Conservation (phyloP, 2,113 vertebrate genomes). For the Lontra canadensis region DNA sequence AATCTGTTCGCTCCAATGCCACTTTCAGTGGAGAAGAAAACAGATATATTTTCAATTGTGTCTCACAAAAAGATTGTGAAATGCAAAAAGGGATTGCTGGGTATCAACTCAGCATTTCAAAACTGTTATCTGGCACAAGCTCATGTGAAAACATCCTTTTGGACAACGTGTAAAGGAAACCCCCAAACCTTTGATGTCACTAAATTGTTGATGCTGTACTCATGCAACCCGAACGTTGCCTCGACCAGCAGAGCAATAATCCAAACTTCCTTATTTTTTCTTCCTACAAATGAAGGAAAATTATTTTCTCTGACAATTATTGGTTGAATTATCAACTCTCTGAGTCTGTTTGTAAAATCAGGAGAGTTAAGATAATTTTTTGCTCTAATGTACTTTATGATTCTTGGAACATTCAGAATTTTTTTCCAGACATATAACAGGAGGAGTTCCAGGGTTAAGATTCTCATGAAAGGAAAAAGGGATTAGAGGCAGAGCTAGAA, state of each 20-base stretch:
- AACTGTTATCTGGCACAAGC: not conserved
- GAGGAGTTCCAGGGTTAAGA: not conserved
- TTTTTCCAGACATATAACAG: not conserved
- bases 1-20: not conserved
- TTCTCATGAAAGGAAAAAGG: not conserved
- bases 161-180: not conserved
- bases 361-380: not conserved
- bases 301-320: not conserved
- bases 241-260: not conserved
- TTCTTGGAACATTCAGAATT: not conserved
- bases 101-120: not conserved
- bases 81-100: not conserved
- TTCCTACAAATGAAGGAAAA: not conserved
- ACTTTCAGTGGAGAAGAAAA: not conserved
- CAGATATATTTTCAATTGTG: not conserved
- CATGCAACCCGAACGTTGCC: not conserved
- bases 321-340: not conserved
- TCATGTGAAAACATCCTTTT: constrained; percentile 1
- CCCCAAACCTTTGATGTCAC: not conserved
- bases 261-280: constrained; percentile 18
- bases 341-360: constrained; percentile 5
- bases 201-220: not conserved
- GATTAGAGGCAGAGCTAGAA: not conserved
- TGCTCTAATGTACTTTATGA: not conserved
- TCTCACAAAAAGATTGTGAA: constrained; percentile 8